A percentile compares a stretch with the other conserved stretches of the same genome.
Conservation (phyloP, 2,888 invertebrate species). For the Pyrrhosoma nymphula region DNA sequence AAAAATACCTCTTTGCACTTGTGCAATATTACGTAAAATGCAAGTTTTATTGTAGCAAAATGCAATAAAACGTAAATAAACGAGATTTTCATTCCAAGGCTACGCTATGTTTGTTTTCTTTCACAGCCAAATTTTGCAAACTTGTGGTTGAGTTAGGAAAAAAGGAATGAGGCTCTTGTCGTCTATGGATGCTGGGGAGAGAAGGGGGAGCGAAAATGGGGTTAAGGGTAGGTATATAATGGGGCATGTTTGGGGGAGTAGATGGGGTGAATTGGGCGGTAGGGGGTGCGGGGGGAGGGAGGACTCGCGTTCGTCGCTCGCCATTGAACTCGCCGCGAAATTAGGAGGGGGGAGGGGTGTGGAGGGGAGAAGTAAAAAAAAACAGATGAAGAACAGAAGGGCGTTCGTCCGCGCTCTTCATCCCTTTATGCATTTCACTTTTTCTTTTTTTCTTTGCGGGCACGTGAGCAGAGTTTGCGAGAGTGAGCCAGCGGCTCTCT, state of each 20-base stretch:
- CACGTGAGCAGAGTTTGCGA: conserved; percentile 7
- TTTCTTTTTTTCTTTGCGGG: not conserved
- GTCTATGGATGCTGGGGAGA: not conserved
- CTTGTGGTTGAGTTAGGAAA: too few relatives aligned
- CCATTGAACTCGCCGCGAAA: conserved; percentile 59
- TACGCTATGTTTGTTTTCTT: too few relatives aligned
- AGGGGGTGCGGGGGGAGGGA: not conserved
- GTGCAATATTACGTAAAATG: too few relatives aligned
- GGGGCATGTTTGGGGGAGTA: not conserved
- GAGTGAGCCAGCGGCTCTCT: not conserved
- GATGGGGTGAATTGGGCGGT: not conserved
- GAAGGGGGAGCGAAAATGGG: not conserved
- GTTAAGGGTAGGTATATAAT: not conserved
- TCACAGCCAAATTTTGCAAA: too few relatives aligned
- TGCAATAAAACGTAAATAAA: too few relatives aligned
- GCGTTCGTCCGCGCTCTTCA: not conserved
- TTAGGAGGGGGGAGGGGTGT: not conserved
- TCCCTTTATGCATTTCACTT: not conserved
- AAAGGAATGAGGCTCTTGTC: too few relatives aligned
- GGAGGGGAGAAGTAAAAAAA: too few relatives aligned
- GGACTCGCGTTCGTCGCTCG: not conserved
- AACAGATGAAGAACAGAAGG: not conserved
- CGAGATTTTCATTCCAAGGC: too few relatives aligned
- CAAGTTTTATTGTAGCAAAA: too few relatives aligned
- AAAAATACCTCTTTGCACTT: too few relatives aligned